Evolutionary conservation across 2,113 vertebrate species (phyloP).

Genomic region (Isurus oxyrinchus): DNA sequence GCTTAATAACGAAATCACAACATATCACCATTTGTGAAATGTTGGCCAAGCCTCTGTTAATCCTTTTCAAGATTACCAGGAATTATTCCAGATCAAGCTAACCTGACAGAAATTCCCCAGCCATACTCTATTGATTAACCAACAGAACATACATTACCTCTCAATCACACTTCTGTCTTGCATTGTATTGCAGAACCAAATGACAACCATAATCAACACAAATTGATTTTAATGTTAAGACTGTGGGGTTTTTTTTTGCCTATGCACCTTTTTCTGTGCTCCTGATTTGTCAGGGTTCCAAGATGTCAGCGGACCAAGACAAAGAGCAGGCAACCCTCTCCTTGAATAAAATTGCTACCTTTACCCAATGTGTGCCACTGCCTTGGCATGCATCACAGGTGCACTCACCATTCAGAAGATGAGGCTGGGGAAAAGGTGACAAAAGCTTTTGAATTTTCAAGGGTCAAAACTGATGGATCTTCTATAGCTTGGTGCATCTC

Average conservation of each 20-base stretch:
- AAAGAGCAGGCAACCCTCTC: neutral
- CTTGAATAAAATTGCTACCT: neutral
- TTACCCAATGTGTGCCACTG: neutral
- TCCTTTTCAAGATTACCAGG: constrained; percentile 31
- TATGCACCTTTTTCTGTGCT: neutral
- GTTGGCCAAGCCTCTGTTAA: neutral
- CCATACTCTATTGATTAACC: neutral
- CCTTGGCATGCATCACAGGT: neutral
- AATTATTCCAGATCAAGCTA: constrained; percentile 23
- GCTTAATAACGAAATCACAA: constrained; percentile 29
- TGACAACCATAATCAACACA: neutral
- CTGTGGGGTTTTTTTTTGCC: neutral
- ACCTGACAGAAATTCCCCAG: constrained; percentile 16
- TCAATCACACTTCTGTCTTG: neutral
- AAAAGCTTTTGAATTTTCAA: neutral
- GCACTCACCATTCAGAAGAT: neutral
- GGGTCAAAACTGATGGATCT: neutral
- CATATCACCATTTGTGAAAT: neutral
- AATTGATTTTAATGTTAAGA: neutral
- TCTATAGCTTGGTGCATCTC: neutral
- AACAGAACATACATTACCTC: neutral
- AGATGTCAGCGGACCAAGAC: neutral
- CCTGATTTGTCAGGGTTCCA: neutral
- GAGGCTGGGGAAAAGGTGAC: neutral
- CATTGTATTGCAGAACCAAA: neutral